Conservation (phyloP, 2,797 vertebrate genomes). For the Tarsius wallacei region DNA sequence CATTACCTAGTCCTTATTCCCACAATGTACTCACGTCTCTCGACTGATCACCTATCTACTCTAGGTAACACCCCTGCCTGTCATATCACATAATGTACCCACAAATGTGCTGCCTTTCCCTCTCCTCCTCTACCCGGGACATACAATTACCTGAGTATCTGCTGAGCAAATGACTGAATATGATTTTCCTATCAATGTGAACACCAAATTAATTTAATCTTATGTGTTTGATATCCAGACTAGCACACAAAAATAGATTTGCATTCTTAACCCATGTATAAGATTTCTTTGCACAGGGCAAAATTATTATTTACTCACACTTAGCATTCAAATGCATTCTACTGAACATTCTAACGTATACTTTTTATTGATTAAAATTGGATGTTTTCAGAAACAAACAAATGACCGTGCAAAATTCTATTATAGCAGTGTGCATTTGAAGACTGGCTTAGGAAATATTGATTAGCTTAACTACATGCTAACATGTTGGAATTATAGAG, state of each 20-base stretch:
- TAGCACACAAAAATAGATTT: background rate
- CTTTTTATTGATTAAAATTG: background rate
- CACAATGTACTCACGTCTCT: fast-evolving
- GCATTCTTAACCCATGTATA: background rate
- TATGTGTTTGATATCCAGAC: background rate
- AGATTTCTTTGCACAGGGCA: background rate
- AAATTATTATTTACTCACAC: background rate
- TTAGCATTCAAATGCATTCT: background rate
- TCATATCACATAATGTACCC: background rate
- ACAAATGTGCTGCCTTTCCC: background rate
- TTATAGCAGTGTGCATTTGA: background rate
- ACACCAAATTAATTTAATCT: background rate
- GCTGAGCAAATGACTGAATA: background rate
- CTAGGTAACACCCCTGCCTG: fast-evolving
- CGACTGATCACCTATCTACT: background rate
- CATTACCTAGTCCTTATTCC: background rate
- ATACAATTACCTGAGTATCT: background rate
- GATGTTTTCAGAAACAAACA: constrained; percentile 50
- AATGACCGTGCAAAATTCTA: background rate
- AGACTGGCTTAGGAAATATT: background rate
- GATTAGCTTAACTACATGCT: background rate
- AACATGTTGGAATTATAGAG: background rate
- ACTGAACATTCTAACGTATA: background rate
- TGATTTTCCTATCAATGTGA: background rate
- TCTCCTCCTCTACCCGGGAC: background rate